These are phyloP conservation scores for Globodera rostochiensis DNA, from an alignment of 1,140 invertebrate genomes.

Conservation along the genomic window DNA sequence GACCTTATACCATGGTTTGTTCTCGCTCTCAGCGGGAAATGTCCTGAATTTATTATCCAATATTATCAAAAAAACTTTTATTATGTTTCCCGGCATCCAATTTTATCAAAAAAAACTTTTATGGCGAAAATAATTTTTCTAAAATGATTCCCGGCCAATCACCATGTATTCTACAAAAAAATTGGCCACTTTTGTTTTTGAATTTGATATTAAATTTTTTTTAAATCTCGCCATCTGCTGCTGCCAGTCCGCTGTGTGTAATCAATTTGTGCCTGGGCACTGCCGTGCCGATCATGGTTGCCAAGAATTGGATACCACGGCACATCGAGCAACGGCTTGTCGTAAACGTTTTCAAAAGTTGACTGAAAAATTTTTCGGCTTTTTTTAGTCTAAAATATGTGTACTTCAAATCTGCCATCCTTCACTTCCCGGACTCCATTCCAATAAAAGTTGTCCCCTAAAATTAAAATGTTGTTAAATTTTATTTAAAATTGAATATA, in stretches of 20 bases:
- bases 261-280: conserved; percentile 64
- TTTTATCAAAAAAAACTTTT: too few relatives aligned
- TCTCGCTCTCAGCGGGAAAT: conserved; percentile 19
- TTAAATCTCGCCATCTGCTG: background rate
- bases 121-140: too few relatives aligned
- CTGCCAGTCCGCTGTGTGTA: conserved; percentile 62
- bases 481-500: background rate
- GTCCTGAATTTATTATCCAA: conserved; percentile 63
- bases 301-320: conserved; percentile 68
- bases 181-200: too few relatives aligned
- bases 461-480: background rate
- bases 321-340: conserved; percentile 57
- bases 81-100: too few relatives aligned
- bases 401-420: conserved; percentile 48
- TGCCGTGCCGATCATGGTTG: conserved; percentile 68
- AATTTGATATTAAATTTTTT: background rate
- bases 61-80: conserved; percentile 3
- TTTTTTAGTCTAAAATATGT: background rate
- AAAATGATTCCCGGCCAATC: too few relatives aligned
- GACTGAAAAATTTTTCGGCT: conserved; percentile 24
- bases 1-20: conserved; percentile 12
- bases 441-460: conserved; percentile 57
- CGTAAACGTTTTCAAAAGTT: conserved; percentile 47
- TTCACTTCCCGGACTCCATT: conserved; percentile 50
- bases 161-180: too few relatives aligned